Conservation (phyloP, 2,888 invertebrate genomes). For the Uropetala carovei region DNA sequence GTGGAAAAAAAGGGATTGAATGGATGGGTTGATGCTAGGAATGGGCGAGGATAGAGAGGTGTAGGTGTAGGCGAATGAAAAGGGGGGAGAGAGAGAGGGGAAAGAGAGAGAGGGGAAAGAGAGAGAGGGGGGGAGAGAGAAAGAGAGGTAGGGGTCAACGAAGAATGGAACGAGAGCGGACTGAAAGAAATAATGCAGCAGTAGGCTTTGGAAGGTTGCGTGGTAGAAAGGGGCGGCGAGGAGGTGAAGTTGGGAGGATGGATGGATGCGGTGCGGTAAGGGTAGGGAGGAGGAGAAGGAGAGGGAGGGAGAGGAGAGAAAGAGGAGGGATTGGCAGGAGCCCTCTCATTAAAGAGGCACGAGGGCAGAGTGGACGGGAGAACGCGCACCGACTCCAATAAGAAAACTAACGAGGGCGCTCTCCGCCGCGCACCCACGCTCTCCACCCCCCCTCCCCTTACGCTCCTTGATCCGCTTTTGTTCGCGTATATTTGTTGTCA, state of each 20-base stretch:
- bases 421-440: slow-evolving; percentile 6
- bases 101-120: too few relatives aligned
- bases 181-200: background rate
- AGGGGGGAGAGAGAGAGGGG: too few relatives aligned
- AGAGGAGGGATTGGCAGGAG: background rate
- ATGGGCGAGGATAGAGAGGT: too few relatives aligned
- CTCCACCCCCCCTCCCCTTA: too few relatives aligned
- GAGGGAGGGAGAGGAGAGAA: background rate
- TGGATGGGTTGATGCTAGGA: background rate
- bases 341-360: slow-evolving; percentile 16
- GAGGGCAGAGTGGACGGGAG: slow-evolving; percentile 12
- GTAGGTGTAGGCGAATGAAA: too few relatives aligned
- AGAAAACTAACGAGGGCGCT: slow-evolving; percentile 28
- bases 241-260: background rate
- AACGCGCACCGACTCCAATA: slow-evolving; percentile 28
- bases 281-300: background rate
- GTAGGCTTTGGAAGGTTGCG: background rate
- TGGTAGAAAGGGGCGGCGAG: slow-evolving; percentile 3
- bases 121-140: too few relatives aligned
- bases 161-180: background rate
- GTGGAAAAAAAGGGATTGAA: background rate
- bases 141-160: too few relatives aligned
- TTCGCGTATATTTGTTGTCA: slow-evolving; percentile 22
- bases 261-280: slow-evolving; percentile 8
- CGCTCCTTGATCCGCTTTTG: slow-evolving; percentile 26